These are phyloP conservation scores for Venusia cambrica DNA, from an alignment of 2,888 invertebrate species.

Conservation along the genomic window DNA sequence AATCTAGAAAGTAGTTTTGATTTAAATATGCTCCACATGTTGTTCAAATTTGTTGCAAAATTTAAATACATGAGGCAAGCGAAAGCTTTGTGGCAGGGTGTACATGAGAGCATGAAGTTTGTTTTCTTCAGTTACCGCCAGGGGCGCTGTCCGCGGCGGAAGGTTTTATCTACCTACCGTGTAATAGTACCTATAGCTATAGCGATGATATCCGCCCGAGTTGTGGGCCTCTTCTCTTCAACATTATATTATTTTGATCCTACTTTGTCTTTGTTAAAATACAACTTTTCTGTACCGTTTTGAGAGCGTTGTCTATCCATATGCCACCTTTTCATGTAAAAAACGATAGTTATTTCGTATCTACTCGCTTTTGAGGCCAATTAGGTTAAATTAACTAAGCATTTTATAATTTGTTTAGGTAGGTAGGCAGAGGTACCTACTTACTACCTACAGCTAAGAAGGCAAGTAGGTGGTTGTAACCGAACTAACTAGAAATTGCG, in stretches of 20 bases:
- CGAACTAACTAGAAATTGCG: too few species aligned
- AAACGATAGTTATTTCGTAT: conserved; percentile 29
- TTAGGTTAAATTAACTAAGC: conserved; percentile 65
- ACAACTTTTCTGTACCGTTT: conserved; percentile 70
- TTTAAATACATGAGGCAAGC: conserved; percentile 32
- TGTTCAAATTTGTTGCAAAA: too few species aligned
- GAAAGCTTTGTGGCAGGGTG: conserved; percentile 57
- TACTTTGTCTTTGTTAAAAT: conserved; percentile 68
- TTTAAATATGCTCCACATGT: too few species aligned
- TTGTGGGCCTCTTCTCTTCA: conserved; percentile 70
- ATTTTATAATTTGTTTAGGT: conserved; percentile 35
- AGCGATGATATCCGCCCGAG: conserved; percentile 77
- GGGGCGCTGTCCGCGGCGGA: conserved; percentile 76
- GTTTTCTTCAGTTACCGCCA: conserved; percentile 62
- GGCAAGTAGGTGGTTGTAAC: too few species aligned
- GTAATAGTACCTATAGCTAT: conserved; percentile 74
- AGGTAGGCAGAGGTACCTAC: too few species aligned
- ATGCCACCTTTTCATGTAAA: conserved; percentile 55
- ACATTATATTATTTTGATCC: conserved; percentile 65
- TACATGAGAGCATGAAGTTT: conserved; percentile 69
- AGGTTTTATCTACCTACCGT: conserved; percentile 73
- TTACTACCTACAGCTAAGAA: too few species aligned
- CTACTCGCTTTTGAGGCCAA: too few species aligned
- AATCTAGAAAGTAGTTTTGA: too few species aligned
- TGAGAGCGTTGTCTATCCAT: conserved; percentile 48